phyloP scores from a whole-genome alignment of 1,140 invertebrate genomes.

The Drosophila orena region DNA sequence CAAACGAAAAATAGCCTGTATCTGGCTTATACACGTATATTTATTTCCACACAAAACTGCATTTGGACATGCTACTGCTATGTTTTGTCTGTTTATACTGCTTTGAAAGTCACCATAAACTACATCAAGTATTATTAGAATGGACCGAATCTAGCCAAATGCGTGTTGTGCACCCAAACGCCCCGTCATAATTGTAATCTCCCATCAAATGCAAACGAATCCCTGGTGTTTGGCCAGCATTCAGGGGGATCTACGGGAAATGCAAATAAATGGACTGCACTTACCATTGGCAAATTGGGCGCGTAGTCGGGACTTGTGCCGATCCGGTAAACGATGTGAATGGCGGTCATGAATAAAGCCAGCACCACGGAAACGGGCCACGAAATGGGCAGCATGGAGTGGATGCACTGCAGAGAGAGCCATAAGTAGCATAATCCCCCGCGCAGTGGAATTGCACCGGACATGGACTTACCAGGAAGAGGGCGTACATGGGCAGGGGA shows the following conservation, averaged over 20 bases:
- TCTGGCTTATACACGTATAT: too few relatives aligned
- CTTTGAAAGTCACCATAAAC: too few relatives aligned
- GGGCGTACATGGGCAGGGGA: conserved; percentile 88
- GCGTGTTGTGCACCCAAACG: too few relatives aligned
- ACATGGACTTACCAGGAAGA: conserved; percentile 87
- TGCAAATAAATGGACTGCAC: conserved; percentile 48
- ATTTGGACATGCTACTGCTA: too few relatives aligned
- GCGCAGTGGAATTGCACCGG: neutral
- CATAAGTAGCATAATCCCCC: conserved; percentile 19
- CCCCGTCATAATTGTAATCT: conserved; percentile 1
- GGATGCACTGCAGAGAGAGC: conserved; percentile 86
- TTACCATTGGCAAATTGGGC: conserved; percentile 78
- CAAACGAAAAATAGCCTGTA: too few relatives aligned
- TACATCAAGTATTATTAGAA: too few relatives aligned
- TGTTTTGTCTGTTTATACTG: too few relatives aligned
- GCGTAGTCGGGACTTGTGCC: conserved; percentile 59
- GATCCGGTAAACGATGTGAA: conserved; percentile 86
- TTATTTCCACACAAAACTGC: too few relatives aligned
- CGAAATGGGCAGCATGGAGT: conserved; percentile 90
- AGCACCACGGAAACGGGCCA: conserved; percentile 87
- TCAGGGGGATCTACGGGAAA: conserved; percentile 3
- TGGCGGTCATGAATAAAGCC: conserved; percentile 87
- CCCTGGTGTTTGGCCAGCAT: conserved; percentile 18
- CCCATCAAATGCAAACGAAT: conserved; percentile 30
- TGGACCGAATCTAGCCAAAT: too few relatives aligned